phyloP scores from a whole-genome alignment of 1,140 invertebrate species.

The Lepidurus arcticus region DNA sequence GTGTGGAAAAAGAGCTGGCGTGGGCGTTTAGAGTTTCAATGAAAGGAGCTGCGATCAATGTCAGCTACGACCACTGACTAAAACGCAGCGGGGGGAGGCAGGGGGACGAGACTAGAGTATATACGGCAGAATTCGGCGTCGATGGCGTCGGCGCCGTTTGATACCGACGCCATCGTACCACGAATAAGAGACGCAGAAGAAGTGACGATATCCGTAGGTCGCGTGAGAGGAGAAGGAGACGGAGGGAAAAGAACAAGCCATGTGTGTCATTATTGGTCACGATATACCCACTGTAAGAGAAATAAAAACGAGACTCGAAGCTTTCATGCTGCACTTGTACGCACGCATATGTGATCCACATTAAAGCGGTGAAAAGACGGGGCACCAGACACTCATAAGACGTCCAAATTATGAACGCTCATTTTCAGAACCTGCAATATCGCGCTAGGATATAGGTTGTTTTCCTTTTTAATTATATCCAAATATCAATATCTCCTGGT shows the following conservation, averaged over 20 bases:
- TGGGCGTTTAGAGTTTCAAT: not conserved
- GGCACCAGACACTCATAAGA: too few species aligned
- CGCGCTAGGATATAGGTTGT: too few species aligned
- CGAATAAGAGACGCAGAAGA: not conserved
- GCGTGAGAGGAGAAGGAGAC: not conserved
- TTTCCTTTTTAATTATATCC: too few species aligned
- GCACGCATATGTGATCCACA: too few species aligned
- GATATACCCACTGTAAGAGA: not conserved
- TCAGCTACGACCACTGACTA: conserved; percentile 13
- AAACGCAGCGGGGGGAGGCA: not conserved
- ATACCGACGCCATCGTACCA: not conserved
- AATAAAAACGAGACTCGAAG: not conserved
- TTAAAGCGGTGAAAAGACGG: too few species aligned
- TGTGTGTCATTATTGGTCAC: conserved; percentile 15
- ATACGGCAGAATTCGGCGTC: not conserved
- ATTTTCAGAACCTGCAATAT: too few species aligned
- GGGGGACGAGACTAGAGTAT: not conserved
- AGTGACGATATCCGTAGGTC: conserved; percentile 9
- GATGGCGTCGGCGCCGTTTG: conserved; percentile 7
- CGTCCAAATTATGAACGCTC: too few species aligned
- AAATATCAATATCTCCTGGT: too few species aligned
- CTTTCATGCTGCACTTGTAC: not conserved
- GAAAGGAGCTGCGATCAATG: conserved; percentile 15
- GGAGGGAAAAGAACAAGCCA: conserved; percentile 2
- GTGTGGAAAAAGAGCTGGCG: not conserved